Percentiles rank a stretch among this genome's conserved stretches.
phyloP scores from a whole-genome alignment of 1,140 invertebrate genomes.

The Sitobion miscanthi region DNA sequence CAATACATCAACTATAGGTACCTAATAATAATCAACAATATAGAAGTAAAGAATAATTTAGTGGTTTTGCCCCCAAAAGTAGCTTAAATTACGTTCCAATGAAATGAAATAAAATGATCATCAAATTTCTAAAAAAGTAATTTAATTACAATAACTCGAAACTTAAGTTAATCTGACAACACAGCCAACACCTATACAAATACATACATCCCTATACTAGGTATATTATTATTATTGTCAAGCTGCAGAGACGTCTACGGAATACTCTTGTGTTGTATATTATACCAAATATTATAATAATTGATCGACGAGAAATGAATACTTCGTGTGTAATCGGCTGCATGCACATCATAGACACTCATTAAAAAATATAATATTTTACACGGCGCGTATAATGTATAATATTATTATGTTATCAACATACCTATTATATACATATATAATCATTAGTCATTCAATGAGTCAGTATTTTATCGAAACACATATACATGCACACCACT shows the following conservation, averaged over 20 bases:
- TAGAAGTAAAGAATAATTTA: no score
- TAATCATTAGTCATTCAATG: conserved; percentile 1
- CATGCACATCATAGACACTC: not conserved
- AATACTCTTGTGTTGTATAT: no score
- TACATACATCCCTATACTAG: not conserved
- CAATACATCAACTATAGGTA: no score
- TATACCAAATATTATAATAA: no score
- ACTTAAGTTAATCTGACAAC: no score
- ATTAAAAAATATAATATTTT: not conserved
- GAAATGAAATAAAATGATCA: no score
- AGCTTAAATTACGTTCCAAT: no score
- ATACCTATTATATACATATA: not conserved
- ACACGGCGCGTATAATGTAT: not conserved
- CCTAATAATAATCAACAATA: no score
- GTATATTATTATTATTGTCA: not conserved
- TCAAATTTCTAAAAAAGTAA: no score
- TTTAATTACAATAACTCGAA: no score
- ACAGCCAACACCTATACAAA: not conserved
- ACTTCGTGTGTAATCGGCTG: not conserved
- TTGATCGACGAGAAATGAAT: not conserved
- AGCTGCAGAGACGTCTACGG: not conserved
- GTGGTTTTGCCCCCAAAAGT: no score
- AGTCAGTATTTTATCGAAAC: not conserved
- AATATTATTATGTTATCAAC: not conserved
- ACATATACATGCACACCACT: not conserved